These are phyloP conservation scores for Pangasius djambal DNA, from an alignment of 2,797 vertebrate genomes.

Conservation along the genomic window DNA sequence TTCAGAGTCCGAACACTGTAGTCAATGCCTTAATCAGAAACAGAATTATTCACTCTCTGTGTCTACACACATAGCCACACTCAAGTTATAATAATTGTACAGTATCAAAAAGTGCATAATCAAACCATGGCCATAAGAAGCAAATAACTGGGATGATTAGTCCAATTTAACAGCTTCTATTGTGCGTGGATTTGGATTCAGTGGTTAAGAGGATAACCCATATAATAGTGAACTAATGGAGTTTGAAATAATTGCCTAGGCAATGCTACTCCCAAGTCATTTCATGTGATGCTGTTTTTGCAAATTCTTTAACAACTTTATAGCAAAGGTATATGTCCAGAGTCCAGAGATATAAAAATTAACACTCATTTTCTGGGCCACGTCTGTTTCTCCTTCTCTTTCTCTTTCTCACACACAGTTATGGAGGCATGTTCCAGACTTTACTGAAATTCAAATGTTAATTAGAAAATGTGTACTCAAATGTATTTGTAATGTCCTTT, in stretches of 20 bases:
- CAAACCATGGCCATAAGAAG: neutral
- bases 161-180: neutral
- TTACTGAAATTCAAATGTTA: neutral
- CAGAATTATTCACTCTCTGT: constrained; percentile 14
- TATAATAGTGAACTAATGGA: constrained; percentile 47
- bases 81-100: neutral
- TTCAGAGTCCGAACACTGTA: constrained; percentile 87
- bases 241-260: constrained; percentile 69
- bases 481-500: neutral
- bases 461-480: neutral
- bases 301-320: neutral
- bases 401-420: neutral
- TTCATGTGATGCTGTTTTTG: neutral
- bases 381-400: neutral
- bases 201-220: neutral
- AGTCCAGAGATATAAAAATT: neutral
- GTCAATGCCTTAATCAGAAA: constrained; percentile 81
- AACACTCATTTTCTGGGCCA: neutral
- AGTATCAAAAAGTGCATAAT: neutral
- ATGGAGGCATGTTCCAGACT: neutral
- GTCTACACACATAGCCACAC: neutral
- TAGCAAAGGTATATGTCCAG: neutral
- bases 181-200: neutral
- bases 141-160: neutral
- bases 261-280: neutral